phyloP scores from a whole-genome alignment of 2,113 vertebrate species.

The Saimiri boliviensis region DNA sequence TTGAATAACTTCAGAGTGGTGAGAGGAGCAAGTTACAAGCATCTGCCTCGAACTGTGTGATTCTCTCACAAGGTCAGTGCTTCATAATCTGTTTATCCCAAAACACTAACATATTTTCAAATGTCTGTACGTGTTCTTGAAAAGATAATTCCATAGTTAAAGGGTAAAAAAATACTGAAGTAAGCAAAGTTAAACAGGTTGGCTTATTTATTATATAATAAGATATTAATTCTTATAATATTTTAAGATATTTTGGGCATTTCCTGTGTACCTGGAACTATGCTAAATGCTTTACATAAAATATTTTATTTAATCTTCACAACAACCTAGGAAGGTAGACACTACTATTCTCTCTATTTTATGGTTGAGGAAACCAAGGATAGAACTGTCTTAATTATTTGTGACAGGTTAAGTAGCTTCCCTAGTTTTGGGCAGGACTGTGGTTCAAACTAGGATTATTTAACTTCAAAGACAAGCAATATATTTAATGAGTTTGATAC shows the following conservation, averaged over 20 bases:
- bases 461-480: not conserved
- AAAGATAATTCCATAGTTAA: not conserved
- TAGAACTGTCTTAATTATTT: not conserved
- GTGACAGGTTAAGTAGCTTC: conserved; percentile 25
- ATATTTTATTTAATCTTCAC: not conserved
- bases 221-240: conserved; percentile 6
- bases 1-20: not conserved
- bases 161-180: not conserved
- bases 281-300: not conserved
- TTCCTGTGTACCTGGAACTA: not conserved
- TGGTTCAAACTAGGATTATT: not conserved
- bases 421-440: not conserved
- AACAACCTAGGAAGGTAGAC: not conserved
- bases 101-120: not conserved
- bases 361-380: not conserved
- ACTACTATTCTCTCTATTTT: not conserved
- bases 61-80: not conserved
- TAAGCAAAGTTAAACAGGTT: not conserved
- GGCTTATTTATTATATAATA: not conserved
- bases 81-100: not conserved
- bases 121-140: not conserved
- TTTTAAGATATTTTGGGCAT: not conserved
- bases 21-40: not conserved
- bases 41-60: not conserved
- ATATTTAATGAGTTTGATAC: conserved; percentile 19